A percentile compares a stretch with the other conserved stretches of the same genome.
Conservation (phyloP, 2,888 invertebrate genomes). For the Drosophila histrio region DNA sequence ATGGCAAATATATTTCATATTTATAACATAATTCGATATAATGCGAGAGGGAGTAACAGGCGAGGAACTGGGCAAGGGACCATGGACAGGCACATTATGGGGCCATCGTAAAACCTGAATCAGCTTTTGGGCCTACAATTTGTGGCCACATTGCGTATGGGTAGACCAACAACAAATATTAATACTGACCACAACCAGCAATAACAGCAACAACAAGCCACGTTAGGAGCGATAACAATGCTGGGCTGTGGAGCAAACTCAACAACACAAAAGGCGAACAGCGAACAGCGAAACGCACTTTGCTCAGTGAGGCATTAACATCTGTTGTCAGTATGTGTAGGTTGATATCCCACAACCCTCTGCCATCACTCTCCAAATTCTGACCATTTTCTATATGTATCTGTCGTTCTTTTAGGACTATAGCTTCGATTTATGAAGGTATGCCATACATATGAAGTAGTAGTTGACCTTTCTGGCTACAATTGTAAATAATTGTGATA, state of each 20-base stretch:
- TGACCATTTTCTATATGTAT: conserved; percentile 28
- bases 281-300: conserved; percentile 75
- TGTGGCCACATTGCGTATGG: conserved; percentile 66
- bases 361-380: neutral
- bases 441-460: neutral
- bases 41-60: conserved; percentile 52
- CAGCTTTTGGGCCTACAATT: conserved; percentile 67
- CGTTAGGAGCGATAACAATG: conserved; percentile 35
- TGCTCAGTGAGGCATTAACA: conserved; percentile 76
- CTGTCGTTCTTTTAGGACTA: too few species aligned
- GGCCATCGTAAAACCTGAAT: conserved; percentile 66
- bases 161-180: conserved; percentile 46
- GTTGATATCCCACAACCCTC: neutral
- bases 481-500: conserved; percentile 44
- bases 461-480: conserved; percentile 11
- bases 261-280: conserved; percentile 59
- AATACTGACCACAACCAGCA: conserved; percentile 61
- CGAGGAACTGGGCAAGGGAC: neutral
- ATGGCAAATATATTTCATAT: conserved; percentile 68
- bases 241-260: conserved; percentile 24
- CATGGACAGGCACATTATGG: conserved; percentile 29
- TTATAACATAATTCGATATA: conserved; percentile 78
- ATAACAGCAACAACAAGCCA: conserved; percentile 25
- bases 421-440: conserved; percentile 46
- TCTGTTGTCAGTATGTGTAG: conserved; percentile 58